Percentiles rank a stretch among this genome's conserved stretches.
Evolutionary conservation across 2,797 vertebrate species (phyloP).

Genomic region (Scolopax rusticola): DNA sequence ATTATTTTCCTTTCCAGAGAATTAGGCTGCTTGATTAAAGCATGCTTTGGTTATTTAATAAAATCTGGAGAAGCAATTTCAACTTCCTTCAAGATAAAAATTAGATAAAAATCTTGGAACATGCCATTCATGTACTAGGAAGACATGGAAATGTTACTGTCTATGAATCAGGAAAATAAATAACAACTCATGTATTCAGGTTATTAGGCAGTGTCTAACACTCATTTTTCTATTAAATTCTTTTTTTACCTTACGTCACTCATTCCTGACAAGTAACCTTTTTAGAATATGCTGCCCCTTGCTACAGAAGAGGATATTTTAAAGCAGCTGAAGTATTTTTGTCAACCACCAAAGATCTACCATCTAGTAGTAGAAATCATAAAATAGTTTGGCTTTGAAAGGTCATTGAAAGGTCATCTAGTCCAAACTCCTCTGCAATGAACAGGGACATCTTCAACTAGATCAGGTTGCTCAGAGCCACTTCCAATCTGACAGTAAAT

Average conservation of each 20-base stretch:
- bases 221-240: neutral
- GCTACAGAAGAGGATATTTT: neutral
- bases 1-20: conserved; percentile 48
- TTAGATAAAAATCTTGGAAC: conserved; percentile 33
- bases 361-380: neutral
- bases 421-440: neutral
- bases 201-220: neutral
- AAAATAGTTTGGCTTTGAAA: neutral
- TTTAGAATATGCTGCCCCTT: neutral
- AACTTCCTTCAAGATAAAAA: conserved; percentile 32
- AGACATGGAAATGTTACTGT: neutral
- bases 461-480: neutral
- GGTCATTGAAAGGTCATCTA: neutral
- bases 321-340: neutral
- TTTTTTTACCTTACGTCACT: neutral
- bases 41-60: conserved; percentile 45
- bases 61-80: conserved; percentile 56
- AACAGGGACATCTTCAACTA: neutral
- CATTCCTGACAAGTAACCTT: neutral
- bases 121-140: neutral
- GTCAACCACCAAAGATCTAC: neutral
- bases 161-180: neutral
- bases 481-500: neutral
- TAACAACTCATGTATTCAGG: neutral
- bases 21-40: conserved; percentile 5